Conservation (phyloP, 1,140 invertebrate species). For the Procambarus clarkii region DNA sequence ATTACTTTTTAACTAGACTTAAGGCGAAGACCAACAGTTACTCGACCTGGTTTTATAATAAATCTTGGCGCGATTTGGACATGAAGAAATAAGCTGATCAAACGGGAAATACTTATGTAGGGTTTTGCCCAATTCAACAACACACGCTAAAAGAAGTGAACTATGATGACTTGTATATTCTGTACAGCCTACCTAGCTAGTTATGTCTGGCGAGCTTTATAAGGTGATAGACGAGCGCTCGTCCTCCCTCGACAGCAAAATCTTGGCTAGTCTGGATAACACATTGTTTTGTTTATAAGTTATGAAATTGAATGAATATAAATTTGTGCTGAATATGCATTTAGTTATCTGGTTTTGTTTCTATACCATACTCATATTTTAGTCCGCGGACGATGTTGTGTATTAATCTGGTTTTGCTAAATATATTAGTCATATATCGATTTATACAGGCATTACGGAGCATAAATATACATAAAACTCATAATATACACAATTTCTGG, state of each 20-base stretch:
- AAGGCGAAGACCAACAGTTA: not conserved
- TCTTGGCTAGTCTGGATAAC: not conserved
- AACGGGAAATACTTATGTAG: too few species aligned
- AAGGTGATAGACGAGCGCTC: too few species aligned
- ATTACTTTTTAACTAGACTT: not conserved
- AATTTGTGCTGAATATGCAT: not conserved
- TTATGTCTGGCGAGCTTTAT: too few species aligned
- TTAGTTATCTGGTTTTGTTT: not conserved
- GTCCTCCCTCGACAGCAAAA: not conserved
- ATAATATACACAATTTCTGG: conserved; percentile 58
- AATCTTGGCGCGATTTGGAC: not conserved
- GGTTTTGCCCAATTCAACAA: too few species aligned
- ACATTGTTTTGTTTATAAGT: not conserved
- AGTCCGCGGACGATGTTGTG: not conserved
- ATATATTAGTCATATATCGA: conserved; percentile 69
- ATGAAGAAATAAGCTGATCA: too few species aligned
- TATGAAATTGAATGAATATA: not conserved
- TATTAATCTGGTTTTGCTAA: conserved; percentile 61
- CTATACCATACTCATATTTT: not conserved
- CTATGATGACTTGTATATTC: too few species aligned
- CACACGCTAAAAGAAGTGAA: too few species aligned
- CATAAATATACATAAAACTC: conserved; percentile 66
- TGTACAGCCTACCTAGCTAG: too few species aligned
- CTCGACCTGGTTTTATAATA: not conserved
- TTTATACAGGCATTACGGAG: conserved; percentile 64